Conservation (phyloP, 2,797 vertebrate genomes). For the Avahi laniger region DNA sequence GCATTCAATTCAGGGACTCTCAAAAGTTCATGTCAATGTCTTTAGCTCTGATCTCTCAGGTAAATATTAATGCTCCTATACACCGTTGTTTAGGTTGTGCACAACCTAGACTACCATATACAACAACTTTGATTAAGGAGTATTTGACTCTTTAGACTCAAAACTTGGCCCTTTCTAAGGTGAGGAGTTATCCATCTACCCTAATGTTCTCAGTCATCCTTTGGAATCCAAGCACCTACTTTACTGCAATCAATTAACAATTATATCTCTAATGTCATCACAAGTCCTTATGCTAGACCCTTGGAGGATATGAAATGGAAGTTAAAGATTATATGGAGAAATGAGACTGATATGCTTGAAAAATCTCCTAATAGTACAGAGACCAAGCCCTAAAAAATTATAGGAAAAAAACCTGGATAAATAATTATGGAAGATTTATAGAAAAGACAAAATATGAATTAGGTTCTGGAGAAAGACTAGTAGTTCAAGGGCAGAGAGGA, state of each 20-base stretch:
- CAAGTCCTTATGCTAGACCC: not conserved
- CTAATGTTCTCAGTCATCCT: not conserved
- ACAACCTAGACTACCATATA: not conserved
- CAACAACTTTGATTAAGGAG: not conserved
- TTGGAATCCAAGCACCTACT: not conserved
- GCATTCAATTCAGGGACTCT: not conserved
- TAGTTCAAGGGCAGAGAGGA: not conserved
- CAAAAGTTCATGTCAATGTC: not conserved
- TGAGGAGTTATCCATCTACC: not conserved
- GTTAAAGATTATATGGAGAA: not conserved
- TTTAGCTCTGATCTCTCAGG: not conserved
- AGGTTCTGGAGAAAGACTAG: not conserved
- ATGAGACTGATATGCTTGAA: not conserved
- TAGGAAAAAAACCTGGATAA: not conserved
- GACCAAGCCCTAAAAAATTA: not conserved
- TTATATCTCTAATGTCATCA: not conserved
- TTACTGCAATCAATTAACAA: not conserved
- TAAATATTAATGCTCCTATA: rapidly evolving
- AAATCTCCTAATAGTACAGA: not conserved
- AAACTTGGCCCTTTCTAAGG: not conserved
- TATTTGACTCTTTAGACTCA: not conserved
- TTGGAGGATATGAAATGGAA: not conserved
- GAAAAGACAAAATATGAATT: not conserved
- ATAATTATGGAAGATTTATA: not conserved
- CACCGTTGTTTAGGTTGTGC: not conserved